Evolutionary conservation across 2,888 invertebrate species (phyloP).

Genomic region (Sinohyriopsis cumingii): DNA sequence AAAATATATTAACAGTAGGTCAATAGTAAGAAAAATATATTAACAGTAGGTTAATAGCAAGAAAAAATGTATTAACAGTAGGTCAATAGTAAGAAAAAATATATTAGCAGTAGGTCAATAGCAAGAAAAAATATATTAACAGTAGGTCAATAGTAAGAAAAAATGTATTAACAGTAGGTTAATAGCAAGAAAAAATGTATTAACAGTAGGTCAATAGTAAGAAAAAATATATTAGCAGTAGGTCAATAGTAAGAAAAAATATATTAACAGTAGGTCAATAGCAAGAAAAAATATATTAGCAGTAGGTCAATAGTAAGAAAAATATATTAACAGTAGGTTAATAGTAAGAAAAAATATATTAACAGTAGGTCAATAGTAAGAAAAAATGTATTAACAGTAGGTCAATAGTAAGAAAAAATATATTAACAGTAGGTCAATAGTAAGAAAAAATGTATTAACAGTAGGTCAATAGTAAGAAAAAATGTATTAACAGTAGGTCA

Average conservation of each 20-base stretch:
- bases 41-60: conserved; percentile 20
- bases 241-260: conserved; percentile 19
- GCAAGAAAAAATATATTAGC: background rate
- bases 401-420: conserved; percentile 19
- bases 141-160: conserved; percentile 19
- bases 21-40: conserved; percentile 22
- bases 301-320: conserved; percentile 19
- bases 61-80: background rate
- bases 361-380: conserved; percentile 20
- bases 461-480: conserved; percentile 18
- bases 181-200: conserved; percentile 18
- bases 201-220: conserved; percentile 21
- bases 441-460: background rate
- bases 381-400: background rate
- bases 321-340: conserved; percentile 19
- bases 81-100: conserved; percentile 19
- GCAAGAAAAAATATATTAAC: background rate
- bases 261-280: conserved; percentile 22
- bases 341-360: conserved; percentile 4
- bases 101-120: conserved; percentile 22
- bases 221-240: background rate
- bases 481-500: conserved; percentile 17
- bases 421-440: conserved; percentile 23
- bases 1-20: background rate
- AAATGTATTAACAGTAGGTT: background rate